A percentile compares a stretch with the other conserved stretches of the same genome.
Evolutionary conservation across 2,113 vertebrate species (phyloP).

Genomic region (Ursus arctos): DNA sequence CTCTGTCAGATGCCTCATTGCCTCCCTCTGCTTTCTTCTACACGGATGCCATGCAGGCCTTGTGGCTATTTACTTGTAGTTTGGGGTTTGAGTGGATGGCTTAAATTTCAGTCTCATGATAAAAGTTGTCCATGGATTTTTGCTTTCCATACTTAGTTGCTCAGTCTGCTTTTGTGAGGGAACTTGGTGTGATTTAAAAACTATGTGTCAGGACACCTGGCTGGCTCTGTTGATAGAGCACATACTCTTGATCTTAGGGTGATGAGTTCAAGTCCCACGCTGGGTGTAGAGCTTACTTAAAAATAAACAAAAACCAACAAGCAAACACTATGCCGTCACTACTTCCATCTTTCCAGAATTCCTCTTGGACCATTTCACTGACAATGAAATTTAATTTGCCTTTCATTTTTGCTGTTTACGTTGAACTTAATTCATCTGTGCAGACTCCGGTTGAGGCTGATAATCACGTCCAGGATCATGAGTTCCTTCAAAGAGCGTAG

Average conservation of each 20-base stretch:
- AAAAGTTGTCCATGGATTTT: neutral
- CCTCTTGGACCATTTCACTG: neutral
- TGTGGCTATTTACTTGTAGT: neutral
- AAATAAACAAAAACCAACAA: neutral
- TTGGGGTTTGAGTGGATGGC: neutral
- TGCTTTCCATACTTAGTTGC: neutral
- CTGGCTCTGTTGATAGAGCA: neutral
- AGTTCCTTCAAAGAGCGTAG: neutral
- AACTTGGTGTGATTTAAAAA: neutral
- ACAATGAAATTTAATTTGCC: neutral
- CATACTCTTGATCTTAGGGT: neutral
- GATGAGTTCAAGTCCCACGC: neutral
- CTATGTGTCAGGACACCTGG: neutral
- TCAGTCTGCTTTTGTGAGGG: neutral
- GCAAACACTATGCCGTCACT: neutral
- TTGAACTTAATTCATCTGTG: neutral
- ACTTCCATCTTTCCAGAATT: neutral
- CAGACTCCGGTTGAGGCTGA: neutral
- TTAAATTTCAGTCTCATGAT: neutral
- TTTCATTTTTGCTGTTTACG: neutral
- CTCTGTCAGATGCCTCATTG: fast-evolving
- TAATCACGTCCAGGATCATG: neutral
- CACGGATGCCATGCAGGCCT: neutral
- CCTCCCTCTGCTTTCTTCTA: neutral
- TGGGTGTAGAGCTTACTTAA: neutral